These are phyloP conservation scores for Pseudomyrmex gracilis DNA, from an alignment of 1,140 invertebrate genomes.

Conservation along the genomic window DNA sequence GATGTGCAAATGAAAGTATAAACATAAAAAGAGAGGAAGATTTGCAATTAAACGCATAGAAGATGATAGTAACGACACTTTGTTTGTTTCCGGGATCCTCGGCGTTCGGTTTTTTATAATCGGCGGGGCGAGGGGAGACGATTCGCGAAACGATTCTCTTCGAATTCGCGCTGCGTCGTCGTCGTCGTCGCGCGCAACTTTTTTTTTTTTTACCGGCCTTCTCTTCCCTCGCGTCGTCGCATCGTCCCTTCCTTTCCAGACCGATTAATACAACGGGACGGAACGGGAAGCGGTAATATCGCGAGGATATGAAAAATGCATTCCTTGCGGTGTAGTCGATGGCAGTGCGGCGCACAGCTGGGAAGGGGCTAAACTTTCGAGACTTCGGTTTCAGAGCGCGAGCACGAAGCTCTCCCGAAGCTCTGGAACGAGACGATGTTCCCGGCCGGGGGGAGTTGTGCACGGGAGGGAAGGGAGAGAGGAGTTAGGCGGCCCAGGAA, in stretches of 20 bases:
- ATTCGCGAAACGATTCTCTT: conserved; percentile 54
- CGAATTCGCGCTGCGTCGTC: conserved; percentile 34
- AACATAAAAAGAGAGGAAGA: too few species aligned
- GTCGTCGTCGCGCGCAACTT: conserved; percentile 42
- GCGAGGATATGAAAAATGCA: conserved; percentile 78
- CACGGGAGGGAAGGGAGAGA: conserved; percentile 6
- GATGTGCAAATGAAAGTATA: too few species aligned
- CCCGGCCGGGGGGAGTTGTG: too few species aligned
- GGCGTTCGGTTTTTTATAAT: conserved; percentile 5
- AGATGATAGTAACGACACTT: not conserved
- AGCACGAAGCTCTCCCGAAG: conserved; percentile 33
- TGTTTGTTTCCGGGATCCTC: not conserved
- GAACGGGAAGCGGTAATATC: conserved; percentile 74
- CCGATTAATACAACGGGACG: conserved; percentile 73
- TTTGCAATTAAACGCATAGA: not conserved
- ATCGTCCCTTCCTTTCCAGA: conserved; percentile 51
- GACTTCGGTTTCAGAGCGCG: conserved; percentile 69
- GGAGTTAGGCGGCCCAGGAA: conserved; percentile 38
- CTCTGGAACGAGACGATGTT: too few species aligned
- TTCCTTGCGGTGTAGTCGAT: conserved; percentile 71
- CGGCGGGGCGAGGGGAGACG: not conserved
- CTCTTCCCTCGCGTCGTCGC: not conserved
- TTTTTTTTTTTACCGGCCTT: conserved; percentile 18
- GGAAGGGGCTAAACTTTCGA: conserved; percentile 76
- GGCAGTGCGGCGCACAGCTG: conserved; percentile 59